Conservation (phyloP, 2,888 invertebrate genomes). For the Eupithecia dodoneata region DNA sequence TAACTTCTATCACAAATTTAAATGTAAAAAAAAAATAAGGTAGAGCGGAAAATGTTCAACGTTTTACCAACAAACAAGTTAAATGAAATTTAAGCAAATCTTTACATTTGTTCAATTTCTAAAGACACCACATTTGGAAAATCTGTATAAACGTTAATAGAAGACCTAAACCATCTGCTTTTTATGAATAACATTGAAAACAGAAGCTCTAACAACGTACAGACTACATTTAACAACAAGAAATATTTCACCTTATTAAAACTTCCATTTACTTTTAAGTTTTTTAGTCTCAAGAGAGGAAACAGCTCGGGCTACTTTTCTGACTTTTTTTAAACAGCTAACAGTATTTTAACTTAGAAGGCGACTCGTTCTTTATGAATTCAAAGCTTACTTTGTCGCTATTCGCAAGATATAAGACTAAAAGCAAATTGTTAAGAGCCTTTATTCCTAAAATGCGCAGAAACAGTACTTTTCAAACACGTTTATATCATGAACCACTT, state of each 20-base stretch:
- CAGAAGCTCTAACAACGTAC: conserved; percentile 24
- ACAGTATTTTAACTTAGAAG: conserved; percentile 58
- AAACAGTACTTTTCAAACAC: no score
- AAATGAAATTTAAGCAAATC: no score
- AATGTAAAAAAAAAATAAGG: no score
- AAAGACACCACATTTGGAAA: no score
- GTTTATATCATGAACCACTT: no score
- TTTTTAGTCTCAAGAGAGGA: conserved; percentile 59
- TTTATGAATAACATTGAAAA: not conserved
- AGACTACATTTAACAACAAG: conserved; percentile 37
- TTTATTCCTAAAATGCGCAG: no score
- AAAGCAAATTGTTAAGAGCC: conserved; percentile 21
- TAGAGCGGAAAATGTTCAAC: no score
- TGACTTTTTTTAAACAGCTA: conserved; percentile 59
- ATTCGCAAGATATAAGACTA: conserved; percentile 15
- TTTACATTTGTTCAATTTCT: no score
- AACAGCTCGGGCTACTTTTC: conserved; percentile 57
- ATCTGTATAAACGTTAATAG: no score
- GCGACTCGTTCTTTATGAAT: conserved; percentile 51
- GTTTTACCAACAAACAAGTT: no score
- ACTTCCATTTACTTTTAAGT: conserved; percentile 48
- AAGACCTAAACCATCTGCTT: not conserved
- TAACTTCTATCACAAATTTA: no score
- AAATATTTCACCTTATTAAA: conserved; percentile 61
- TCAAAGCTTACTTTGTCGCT: conserved; percentile 37